Evolutionary conservation across 2,113 vertebrate species (phyloP).

Genomic region (Ceyx cyanopectus): DNA sequence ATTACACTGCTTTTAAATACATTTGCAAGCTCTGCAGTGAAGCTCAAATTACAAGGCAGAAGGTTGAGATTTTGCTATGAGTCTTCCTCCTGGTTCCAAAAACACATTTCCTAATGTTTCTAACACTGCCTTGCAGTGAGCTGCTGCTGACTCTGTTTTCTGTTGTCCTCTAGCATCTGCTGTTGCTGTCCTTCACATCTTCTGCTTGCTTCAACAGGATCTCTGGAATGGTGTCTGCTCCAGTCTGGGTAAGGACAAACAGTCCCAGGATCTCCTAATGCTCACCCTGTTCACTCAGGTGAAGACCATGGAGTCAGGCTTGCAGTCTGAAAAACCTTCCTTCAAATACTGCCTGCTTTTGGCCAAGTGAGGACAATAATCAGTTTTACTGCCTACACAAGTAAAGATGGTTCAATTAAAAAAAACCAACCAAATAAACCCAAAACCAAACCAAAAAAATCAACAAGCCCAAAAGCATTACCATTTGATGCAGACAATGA

Average conservation of each 20-base stretch:
- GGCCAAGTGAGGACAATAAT: not conserved
- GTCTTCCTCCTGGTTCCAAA: not conserved
- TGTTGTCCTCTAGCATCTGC: not conserved
- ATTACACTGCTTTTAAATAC: slow-evolving; percentile 4
- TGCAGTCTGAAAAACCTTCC: not conserved
- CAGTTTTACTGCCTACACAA: not conserved
- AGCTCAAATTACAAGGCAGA: not conserved
- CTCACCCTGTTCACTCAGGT: not conserved
- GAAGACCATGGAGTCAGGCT: not conserved
- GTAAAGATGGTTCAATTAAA: not conserved
- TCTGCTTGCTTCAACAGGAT: not conserved
- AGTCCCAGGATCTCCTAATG: not conserved
- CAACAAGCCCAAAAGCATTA: not conserved
- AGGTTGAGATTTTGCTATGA: not conserved
- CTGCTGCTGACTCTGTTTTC: not conserved
- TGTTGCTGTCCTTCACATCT: not conserved
- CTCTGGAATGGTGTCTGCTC: not conserved
- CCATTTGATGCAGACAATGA: not conserved
- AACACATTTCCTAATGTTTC: not conserved
- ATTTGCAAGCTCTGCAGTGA: not conserved
- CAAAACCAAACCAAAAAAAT: no score
- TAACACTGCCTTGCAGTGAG: not conserved
- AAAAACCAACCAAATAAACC: not conserved
- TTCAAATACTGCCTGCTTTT: not conserved
- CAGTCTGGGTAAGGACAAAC: not conserved